These are phyloP conservation scores for Drosophila gaucha DNA, from an alignment of 2,888 invertebrate genomes.

Conservation along the genomic window DNA sequence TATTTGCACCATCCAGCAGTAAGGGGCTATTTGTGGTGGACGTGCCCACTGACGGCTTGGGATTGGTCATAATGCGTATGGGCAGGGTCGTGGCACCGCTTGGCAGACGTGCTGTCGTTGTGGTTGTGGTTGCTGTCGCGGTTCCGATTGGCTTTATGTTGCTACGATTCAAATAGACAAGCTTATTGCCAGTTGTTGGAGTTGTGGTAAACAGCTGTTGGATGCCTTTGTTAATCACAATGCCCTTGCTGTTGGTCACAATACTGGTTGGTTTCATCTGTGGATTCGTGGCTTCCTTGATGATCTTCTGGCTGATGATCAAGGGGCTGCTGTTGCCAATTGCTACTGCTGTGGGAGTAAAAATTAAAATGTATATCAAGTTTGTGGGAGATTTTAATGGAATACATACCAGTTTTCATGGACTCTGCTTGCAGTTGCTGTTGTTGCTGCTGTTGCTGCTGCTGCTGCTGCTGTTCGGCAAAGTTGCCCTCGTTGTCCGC, in stretches of 20 bases:
- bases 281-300: slow-evolving; percentile 70
- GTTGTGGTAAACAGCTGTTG: slow-evolving; percentile 60
- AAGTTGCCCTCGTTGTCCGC: slow-evolving; percentile 86
- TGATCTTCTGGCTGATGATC: slow-evolving; percentile 81
- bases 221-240: slow-evolving; percentile 78
- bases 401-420: slow-evolving; percentile 50
- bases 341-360: slow-evolving; percentile 26
- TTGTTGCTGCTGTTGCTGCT: slow-evolving; percentile 32
- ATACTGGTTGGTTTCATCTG: slow-evolving; percentile 24
- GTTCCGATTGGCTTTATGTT: slow-evolving; percentile 82
- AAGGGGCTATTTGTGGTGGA: slow-evolving; percentile 28
- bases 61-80: slow-evolving; percentile 53
- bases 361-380: not conserved
- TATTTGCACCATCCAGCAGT: slow-evolving; percentile 45
- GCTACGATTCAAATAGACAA: slow-evolving; percentile 83
- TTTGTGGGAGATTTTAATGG: not conserved
- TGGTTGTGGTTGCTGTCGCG: slow-evolving; percentile 65
- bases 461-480: slow-evolving; percentile 64
- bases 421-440: slow-evolving; percentile 9
- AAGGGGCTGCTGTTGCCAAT: slow-evolving; percentile 57
- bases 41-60: slow-evolving; percentile 36
- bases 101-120: slow-evolving; percentile 67
- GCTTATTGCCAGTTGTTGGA: slow-evolving; percentile 72
- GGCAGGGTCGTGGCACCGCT: slow-evolving; percentile 63
- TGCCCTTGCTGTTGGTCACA: slow-evolving; percentile 53